phyloP scores from a whole-genome alignment of 2,113 vertebrate genomes.

The Chionodraco myersi region DNA sequence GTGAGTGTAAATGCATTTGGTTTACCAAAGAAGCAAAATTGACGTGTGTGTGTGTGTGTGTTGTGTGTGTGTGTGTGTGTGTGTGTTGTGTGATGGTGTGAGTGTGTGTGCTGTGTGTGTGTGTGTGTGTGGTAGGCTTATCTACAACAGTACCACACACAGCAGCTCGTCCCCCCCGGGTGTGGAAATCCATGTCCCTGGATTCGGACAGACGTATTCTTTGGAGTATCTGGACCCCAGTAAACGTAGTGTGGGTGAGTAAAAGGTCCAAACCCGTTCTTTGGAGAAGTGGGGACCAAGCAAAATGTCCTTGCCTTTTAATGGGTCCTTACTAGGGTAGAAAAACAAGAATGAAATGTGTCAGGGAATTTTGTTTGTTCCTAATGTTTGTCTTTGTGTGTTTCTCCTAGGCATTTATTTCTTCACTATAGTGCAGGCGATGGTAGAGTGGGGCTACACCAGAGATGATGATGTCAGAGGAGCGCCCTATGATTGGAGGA shows the following conservation, averaged over 20 bases:
- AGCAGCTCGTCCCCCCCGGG: constrained; percentile 88
- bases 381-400: constrained; percentile 39
- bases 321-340: background rate
- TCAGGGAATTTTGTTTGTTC: background rate
- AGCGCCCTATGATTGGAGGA: constrained; percentile 98
- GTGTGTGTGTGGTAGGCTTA: constrained; percentile 81
- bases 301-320: background rate
- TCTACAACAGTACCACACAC: constrained; percentile 92
- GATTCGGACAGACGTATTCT: constrained; percentile 92
- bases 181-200: constrained; percentile 91
- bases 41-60: background rate
- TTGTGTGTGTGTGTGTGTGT: constrained; percentile 14
- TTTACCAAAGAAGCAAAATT: constrained; percentile 26
- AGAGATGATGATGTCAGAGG: constrained; percentile 91
- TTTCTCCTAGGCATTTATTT: constrained; percentile 92
- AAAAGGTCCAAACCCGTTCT: background rate
- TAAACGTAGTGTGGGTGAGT: constrained; percentile 92
- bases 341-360: background rate
- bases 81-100: constrained; percentile 31
- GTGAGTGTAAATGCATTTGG: background rate
- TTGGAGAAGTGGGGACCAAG: background rate
- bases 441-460: constrained; percentile 93
- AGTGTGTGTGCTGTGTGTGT: too few relatives aligned
- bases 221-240: constrained; percentile 97
- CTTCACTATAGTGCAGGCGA: constrained; percentile 90